Evolutionary conservation across 1,140 invertebrate species (phyloP).

Genomic region (Drosophila jambulina): DNA sequence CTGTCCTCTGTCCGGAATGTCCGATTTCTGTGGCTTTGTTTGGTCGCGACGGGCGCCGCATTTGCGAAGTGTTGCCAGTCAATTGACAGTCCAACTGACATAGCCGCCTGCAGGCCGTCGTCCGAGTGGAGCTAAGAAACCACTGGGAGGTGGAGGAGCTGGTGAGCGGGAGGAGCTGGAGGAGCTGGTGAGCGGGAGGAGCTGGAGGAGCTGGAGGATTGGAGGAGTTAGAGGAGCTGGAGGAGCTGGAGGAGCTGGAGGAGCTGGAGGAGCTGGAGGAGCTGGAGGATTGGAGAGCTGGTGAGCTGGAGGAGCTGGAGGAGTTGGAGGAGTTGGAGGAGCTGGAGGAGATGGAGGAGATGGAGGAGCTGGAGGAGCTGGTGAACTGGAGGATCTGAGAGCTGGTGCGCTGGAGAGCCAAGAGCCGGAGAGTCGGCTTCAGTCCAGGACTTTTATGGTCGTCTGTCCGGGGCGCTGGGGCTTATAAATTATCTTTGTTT

Average conservation of each 20-base stretch:
- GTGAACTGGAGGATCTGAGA: not conserved
- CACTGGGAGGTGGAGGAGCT: constrained; percentile 1
- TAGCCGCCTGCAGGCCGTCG: constrained; percentile 72
- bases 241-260: constrained; percentile 1
- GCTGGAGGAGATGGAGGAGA: too few species aligned
- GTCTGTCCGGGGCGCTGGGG: constrained; percentile 48
- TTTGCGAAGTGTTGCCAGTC: constrained; percentile 75
- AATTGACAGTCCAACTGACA: constrained; percentile 82
- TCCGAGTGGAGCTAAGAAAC: constrained; percentile 8
- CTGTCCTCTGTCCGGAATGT: constrained; percentile 32
- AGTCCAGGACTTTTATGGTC: constrained; percentile 79
- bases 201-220: not conserved
- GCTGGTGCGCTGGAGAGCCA: not conserved
- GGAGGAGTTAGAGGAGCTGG: not conserved
- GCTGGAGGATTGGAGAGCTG: too few species aligned
- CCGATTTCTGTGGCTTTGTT: constrained; percentile 76
- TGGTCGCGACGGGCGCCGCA: constrained; percentile 59
- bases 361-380: not conserved
- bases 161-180: not conserved
- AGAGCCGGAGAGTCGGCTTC: constrained; percentile 28
- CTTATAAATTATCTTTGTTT: constrained; percentile 77
- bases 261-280: not conserved
- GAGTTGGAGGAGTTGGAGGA: not conserved
- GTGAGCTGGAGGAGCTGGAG: constrained; percentile 1
- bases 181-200: not conserved